These are phyloP conservation scores for Thalassophryne amazonica DNA, from an alignment of 2,797 vertebrate species.

Conservation along the genomic window DNA sequence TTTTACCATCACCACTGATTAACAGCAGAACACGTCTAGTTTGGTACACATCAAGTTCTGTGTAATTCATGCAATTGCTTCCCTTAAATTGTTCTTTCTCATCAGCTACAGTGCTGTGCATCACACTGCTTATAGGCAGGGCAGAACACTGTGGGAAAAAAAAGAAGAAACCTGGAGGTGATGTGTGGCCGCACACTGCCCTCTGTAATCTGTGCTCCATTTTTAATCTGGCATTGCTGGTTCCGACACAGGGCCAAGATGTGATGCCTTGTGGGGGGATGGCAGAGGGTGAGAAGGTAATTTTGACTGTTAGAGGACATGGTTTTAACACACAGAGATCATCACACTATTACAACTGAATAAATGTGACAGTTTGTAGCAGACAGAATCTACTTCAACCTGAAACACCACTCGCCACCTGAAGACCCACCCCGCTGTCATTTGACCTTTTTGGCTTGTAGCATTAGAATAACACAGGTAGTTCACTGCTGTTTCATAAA, in stretches of 20 bases:
- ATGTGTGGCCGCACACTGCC: too few relatives aligned
- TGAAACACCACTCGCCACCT: constrained; percentile 33
- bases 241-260: constrained; percentile 6
- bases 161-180: too few relatives aligned
- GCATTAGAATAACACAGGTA: constrained; percentile 21
- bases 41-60: too few relatives aligned
- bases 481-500: constrained; percentile 18
- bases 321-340: constrained; percentile 20
- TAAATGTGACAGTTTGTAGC: constrained; percentile 53
- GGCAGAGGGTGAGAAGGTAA: constrained; percentile 6
- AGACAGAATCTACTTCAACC: constrained; percentile 49
- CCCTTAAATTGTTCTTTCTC: too few relatives aligned
- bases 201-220: constrained; percentile 5
- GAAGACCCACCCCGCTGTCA: constrained; percentile 51
- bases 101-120: too few relatives aligned
- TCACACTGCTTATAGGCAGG: too few relatives aligned
- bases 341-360: constrained; percentile 21
- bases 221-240: constrained; percentile 9
- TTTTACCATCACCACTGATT: too few relatives aligned
- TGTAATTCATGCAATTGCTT: too few relatives aligned
- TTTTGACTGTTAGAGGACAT: constrained; percentile 34
- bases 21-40: too few relatives aligned
- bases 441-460: constrained; percentile 57
- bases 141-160: too few relatives aligned
- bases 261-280: constrained; percentile 4